phyloP scores from a whole-genome alignment of 2,888 invertebrate species.

The Lucinisca nassula region DNA sequence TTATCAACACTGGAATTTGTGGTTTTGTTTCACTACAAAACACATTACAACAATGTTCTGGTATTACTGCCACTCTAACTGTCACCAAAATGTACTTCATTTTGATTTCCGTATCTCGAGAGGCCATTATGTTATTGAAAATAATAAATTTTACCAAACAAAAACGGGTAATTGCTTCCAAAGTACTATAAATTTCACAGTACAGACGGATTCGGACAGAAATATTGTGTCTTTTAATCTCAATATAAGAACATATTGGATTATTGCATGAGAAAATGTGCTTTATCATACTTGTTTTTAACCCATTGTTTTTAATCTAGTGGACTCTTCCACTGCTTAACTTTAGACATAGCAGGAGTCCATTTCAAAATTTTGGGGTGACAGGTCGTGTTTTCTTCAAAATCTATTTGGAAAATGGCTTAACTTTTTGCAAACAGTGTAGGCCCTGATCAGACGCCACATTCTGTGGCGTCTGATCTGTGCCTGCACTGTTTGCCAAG shows the following conservation, averaged over 20 bases:
- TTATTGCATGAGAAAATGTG: background rate
- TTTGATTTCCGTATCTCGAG: conserved; percentile 38
- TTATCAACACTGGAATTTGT: background rate
- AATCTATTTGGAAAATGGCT: too few species aligned
- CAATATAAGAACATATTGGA: background rate
- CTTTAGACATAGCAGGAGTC: too few species aligned
- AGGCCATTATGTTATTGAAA: conserved; percentile 43
- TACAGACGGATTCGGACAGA: background rate
- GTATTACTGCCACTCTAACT: background rate
- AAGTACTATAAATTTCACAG: background rate
- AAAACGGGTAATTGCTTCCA: background rate
- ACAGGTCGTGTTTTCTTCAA: too few species aligned
- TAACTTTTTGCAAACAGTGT: too few species aligned
- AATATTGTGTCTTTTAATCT: background rate
- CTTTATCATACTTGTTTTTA: too few species aligned
- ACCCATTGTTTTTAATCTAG: too few species aligned
- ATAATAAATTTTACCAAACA: conserved; percentile 26
- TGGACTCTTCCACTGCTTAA: too few species aligned
- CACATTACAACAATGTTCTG: background rate
- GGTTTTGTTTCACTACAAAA: background rate
- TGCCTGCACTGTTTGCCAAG: too few species aligned
- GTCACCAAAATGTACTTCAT: background rate
- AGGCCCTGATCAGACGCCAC: too few species aligned
- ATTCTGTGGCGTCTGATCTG: too few species aligned
- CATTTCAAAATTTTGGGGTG: too few species aligned